These are phyloP conservation scores for Habroteleia sp. DNA, from an alignment of 2,888 invertebrate species.

Conservation along the genomic window DNA sequence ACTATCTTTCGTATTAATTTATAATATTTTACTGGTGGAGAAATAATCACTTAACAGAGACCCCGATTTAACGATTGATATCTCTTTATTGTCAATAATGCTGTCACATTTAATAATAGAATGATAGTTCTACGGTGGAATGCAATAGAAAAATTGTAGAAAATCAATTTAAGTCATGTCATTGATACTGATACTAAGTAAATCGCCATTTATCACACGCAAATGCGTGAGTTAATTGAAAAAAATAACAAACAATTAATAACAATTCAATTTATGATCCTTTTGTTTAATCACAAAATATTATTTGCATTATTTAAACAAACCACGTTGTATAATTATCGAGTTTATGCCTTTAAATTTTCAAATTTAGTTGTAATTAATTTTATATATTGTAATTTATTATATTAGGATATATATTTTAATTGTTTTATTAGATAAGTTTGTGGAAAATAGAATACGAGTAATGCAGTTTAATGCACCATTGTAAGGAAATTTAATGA, in stretches of 20 bases:
- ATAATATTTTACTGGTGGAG: slow-evolving; percentile 27
- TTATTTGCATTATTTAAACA: neutral
- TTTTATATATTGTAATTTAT: no score
- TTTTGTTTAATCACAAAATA: slow-evolving; percentile 1
- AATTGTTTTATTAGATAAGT: no score
- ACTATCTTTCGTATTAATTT: slow-evolving; percentile 32
- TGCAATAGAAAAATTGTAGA: slow-evolving; percentile 38
- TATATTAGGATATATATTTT: no score
- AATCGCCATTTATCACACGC: slow-evolving; percentile 32
- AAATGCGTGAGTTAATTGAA: no score
- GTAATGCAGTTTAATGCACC: no score
- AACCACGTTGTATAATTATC: no score
- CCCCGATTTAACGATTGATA: slow-evolving; percentile 30
- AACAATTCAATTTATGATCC: slow-evolving; percentile 13
- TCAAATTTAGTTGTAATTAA: no score
- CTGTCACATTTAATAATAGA: slow-evolving; percentile 59
- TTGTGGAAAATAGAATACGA: no score
- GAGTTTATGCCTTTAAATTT: no score
- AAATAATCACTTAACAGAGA: slow-evolving; percentile 47
- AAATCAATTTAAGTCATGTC: slow-evolving; percentile 39
- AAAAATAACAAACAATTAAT: slow-evolving; percentile 27
- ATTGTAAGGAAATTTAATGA: no score
- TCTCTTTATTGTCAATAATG: slow-evolving; percentile 50
- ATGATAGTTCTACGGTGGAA: slow-evolving; percentile 36
- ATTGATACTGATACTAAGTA: slow-evolving; percentile 32